phyloP scores from a whole-genome alignment of 2,113 vertebrate genomes.

The Lathamus discolor region DNA sequence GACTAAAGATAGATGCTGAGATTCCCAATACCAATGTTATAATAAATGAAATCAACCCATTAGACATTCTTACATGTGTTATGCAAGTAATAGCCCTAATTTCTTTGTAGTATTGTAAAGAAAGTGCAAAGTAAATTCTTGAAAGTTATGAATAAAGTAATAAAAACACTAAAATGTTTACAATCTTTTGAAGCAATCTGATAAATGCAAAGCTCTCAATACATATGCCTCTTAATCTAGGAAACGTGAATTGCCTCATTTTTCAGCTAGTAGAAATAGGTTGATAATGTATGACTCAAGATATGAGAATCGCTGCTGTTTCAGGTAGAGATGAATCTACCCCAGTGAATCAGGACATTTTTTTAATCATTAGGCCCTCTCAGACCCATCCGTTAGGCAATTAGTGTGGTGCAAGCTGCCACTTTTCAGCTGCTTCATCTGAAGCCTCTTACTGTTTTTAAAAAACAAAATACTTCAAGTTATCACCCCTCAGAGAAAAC shows the following conservation, averaged over 20 bases:
- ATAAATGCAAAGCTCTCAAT: not conserved
- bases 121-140: not conserved
- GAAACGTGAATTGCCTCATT: not conserved
- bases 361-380: not conserved
- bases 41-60: not conserved
- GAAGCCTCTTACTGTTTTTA: not conserved
- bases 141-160: not conserved
- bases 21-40: not conserved
- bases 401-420: not conserved
- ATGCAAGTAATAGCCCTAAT: not conserved
- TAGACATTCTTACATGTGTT: not conserved
- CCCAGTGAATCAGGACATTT: not conserved
- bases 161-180: not conserved
- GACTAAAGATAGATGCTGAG: not conserved
- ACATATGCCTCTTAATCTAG: not conserved
- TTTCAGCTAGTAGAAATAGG: not conserved
- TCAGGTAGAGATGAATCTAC: not conserved
- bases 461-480: not conserved
- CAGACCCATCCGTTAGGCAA: not conserved
- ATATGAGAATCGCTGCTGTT: not conserved
- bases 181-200: not conserved
- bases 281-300: not conserved
- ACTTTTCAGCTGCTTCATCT: not conserved
- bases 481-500: not conserved
- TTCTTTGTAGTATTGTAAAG: not conserved